These are phyloP conservation scores for Zaprionus davidi DNA, from an alignment of 1,140 invertebrate species.

Conservation along the genomic window DNA sequence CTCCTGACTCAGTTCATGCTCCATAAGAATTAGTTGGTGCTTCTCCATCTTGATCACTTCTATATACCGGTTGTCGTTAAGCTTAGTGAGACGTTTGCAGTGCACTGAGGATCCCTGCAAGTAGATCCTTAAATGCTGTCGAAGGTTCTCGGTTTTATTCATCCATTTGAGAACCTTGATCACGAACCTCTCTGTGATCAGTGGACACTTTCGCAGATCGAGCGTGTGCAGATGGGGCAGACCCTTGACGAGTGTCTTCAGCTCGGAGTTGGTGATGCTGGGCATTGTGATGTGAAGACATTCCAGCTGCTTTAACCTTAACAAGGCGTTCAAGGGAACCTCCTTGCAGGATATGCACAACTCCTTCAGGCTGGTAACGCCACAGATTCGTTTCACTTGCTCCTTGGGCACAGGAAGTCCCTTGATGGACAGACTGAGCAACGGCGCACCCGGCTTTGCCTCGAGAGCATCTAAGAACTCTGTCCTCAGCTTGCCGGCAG, in stretches of 20 bases:
- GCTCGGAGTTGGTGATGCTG: background rate
- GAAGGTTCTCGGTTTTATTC: background rate
- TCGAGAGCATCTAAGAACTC: background rate
- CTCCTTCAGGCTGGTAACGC: constrained; percentile 2
- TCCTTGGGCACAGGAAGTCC: constrained; percentile 6
- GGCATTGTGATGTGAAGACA: constrained; percentile 6
- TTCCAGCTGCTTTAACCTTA: background rate
- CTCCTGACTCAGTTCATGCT: background rate
- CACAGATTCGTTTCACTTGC: constrained; percentile 6
- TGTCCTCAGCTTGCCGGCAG: background rate
- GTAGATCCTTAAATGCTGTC: background rate
- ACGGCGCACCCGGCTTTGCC: background rate
- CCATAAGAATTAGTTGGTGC: constrained; percentile 2
- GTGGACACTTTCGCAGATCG: constrained; percentile 1
- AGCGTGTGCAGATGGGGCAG: constrained; percentile 1
- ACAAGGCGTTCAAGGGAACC: background rate
- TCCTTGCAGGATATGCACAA: constrained; percentile 2
- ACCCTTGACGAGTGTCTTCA: background rate
- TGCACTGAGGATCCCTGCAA: constrained; percentile 1
- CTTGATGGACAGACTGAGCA: background rate
- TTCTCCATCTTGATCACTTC: background rate
- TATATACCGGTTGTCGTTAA: background rate
- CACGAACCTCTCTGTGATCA: background rate
- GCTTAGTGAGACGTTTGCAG: background rate
- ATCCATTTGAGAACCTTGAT: background rate